Conservation (phyloP, 2,113 vertebrate genomes). For the Ginglymostoma cirratum region DNA sequence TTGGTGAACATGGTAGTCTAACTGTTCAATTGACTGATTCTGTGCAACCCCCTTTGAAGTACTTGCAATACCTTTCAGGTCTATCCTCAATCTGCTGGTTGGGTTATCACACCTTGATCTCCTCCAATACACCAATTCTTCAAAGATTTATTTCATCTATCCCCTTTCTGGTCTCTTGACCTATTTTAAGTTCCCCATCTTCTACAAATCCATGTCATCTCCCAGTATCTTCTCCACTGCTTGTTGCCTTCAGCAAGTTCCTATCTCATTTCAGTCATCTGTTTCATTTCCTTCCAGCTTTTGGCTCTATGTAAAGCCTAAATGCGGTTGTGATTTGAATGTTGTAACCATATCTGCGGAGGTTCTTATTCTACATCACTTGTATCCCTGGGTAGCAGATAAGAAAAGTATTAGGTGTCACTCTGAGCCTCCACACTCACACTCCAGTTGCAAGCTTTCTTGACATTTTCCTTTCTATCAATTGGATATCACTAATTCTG, state of each 20-base stretch:
- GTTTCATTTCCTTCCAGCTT: background rate
- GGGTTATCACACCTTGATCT: background rate
- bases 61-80: background rate
- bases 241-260: background rate
- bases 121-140: background rate
- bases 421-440: background rate
- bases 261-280: background rate
- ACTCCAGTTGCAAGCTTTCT: background rate
- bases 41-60: background rate
- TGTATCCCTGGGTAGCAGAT: background rate
- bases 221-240: background rate
- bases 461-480: background rate
- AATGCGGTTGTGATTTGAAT: background rate
- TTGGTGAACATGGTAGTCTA: background rate
- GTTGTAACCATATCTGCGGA: background rate
- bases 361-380: background rate
- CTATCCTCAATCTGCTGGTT: background rate
- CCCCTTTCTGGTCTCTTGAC: background rate
- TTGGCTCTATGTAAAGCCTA: background rate
- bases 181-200: background rate
- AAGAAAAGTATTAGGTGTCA: background rate
- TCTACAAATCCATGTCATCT: background rate
- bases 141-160: background rate
- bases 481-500: background rate
- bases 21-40: background rate